A percentile compares a stretch with the other conserved stretches of the same genome.
phyloP scores from a whole-genome alignment of 2,888 invertebrate genomes.

The Cheilosia urbana region DNA sequence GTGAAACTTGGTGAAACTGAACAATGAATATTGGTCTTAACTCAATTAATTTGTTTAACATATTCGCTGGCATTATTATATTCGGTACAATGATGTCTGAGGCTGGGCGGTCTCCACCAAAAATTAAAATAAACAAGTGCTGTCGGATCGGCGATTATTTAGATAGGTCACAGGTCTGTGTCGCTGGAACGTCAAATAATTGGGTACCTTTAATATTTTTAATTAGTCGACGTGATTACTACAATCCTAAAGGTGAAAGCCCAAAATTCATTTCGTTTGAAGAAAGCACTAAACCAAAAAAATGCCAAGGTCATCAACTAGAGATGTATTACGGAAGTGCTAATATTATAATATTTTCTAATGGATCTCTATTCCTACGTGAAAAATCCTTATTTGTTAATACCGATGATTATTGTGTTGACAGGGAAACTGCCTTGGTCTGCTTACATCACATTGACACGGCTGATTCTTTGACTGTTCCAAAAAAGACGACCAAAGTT shows the following conservation, averaged over 20 bases:
- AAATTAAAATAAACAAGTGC: conserved; percentile 85
- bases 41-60: conserved; percentile 26
- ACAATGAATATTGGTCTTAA: conserved; percentile 16
- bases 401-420: conserved; percentile 88
- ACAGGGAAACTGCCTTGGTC: conserved; percentile 87
- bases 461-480: conserved; percentile 74
- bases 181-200: conserved; percentile 80
- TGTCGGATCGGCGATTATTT: conserved; percentile 85
- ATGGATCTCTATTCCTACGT: conserved; percentile 87
- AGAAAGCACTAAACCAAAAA: conserved; percentile 82
- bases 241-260: conserved; percentile 81
- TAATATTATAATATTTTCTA: conserved; percentile 86
- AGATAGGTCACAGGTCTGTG: conserved; percentile 82
- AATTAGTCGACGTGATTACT: conserved; percentile 83
- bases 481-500: conserved; percentile 56
- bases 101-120: conserved; percentile 78
- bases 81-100: conserved; percentile 59
- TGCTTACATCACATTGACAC: conserved; percentile 84
- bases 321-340: conserved; percentile 81
- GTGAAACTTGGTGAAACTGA: no score
- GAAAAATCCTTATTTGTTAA: conserved; percentile 84
- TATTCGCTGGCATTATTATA: conserved; percentile 58
- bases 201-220: conserved; percentile 87
- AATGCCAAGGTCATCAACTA: conserved; percentile 76
- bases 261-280: conserved; percentile 84